Base-by-base conservation (phyloP, 2,888 invertebrate species). In the Phragmatobia fuliginosa region DNA sequence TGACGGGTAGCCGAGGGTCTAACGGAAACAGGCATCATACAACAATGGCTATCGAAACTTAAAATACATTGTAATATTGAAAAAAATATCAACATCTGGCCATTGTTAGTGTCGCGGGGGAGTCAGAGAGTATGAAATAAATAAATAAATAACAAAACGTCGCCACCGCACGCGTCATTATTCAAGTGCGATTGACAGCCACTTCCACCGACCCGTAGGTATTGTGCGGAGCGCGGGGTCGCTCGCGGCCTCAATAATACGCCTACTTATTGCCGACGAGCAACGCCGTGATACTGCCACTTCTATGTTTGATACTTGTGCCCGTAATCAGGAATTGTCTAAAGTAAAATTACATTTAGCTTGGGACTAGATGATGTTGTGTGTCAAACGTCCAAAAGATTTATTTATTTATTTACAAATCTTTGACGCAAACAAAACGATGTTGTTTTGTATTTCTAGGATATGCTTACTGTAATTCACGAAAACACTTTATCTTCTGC, bases 81-180 rank as follows among this genome's bases (percentile, higher is more conserved):
- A 91, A 94, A 94, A 95, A 94, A 93, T 91, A 91, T 91, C 93
- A 93, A 92, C 94, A 94, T 94, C 94, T 95, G 94, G 94, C 92
- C 87, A 90, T 94, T 94, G 94, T 95, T 86, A 64, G 78, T 82
- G 83, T 85, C 88, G 92, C 93, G 93, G 92, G 93, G 92, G 94
- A 88, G 93, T 91, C 86, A 75, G 77, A 78, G 77, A 79, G 78
- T 81, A 70, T 66, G 73, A 91, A 92, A 91, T 92, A 92, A 88
- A 90, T 89, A 90, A 93, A 93, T 93, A 91, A 87, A 89, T 88
- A 90, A 91, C 94, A 94, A 93, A 94, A 93, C 89, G 92, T 89
- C 90, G 90, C 88, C 91, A 93, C 94, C 94, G 94, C 94, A 94
- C 94, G 92, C 92, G 84, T 93, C 94, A 93, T 94, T 93, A 94